Evolutionary conservation across 2,797 vertebrate species (phyloP).

Genomic region (Sebastes baramenuke): DNA sequence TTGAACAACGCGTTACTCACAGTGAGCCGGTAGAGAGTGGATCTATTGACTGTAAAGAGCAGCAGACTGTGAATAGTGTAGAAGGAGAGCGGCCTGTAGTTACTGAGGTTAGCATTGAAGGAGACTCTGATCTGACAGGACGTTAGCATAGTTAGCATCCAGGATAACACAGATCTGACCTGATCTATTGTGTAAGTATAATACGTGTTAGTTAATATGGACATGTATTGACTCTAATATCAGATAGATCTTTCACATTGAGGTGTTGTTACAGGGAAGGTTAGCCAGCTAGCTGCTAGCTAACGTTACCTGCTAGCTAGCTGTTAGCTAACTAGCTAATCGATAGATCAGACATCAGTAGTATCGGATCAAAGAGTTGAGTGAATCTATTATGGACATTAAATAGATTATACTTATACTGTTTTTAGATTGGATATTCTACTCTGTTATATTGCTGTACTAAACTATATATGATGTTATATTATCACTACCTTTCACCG

Average conservation of each 20-base stretch:
- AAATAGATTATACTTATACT: not conserved
- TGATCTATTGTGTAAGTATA: no score
- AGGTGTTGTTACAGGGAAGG: not conserved
- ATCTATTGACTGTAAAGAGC: accelerated
- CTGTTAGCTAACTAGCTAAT: not conserved
- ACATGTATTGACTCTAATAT: not conserved
- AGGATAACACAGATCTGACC: not conserved
- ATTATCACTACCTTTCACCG: not conserved
- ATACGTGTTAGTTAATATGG: not conserved
- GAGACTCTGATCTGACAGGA: not conserved
- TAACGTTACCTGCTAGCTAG: not conserved
- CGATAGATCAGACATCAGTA: not conserved
- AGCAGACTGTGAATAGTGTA: accelerated
- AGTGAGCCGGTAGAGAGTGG: accelerated
- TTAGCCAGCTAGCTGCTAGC: not conserved
- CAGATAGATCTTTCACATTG: accelerated
- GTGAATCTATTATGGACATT: not conserved
- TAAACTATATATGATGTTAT: not conserved
- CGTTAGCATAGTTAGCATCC: not conserved
- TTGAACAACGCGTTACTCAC: accelerated
- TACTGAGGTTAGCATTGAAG: slow-evolving; percentile 52
- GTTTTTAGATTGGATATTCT: not conserved
- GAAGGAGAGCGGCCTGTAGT: not conserved
- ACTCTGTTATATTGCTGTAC: not conserved
- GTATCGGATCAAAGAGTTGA: not conserved